A percentile compares a stretch with the other conserved stretches of the same genome.
Evolutionary conservation across 2,113 vertebrate genomes (phyloP).

Genomic region (Xenus cinereus): DNA sequence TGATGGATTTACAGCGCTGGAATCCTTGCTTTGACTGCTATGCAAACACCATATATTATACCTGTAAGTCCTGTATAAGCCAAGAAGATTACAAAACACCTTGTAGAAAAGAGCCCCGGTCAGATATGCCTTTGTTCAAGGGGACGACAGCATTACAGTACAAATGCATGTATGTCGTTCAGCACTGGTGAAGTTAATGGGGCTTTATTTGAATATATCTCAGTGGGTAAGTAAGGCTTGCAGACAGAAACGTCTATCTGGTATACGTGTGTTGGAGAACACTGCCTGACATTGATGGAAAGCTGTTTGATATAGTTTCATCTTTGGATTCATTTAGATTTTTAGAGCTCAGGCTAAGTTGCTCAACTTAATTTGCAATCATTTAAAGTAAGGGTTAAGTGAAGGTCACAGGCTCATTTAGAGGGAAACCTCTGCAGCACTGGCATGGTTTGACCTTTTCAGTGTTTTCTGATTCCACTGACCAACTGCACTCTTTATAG

Average conservation of each 20-base stretch:
- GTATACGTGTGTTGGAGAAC: not conserved
- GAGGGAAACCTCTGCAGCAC: slow-evolving; percentile 35
- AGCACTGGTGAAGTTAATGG: not conserved
- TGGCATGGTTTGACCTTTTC: slow-evolving; percentile 50
- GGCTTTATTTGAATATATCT: slow-evolving; percentile 13
- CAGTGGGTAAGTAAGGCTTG: not conserved
- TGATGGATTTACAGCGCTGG: not conserved
- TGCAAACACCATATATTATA: not conserved
- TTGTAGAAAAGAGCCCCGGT: not conserved
- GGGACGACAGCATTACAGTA: not conserved
- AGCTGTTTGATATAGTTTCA: slow-evolving; percentile 46
- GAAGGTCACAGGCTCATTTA: slow-evolving; percentile 62
- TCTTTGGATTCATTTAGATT: slow-evolving; percentile 44
- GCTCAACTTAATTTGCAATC: slow-evolving; percentile 56
- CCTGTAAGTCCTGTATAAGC: not conserved
- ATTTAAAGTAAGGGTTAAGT: slow-evolving; percentile 60
- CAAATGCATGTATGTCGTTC: not conserved
- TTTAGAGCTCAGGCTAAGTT: slow-evolving; percentile 27
- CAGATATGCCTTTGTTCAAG: not conserved
- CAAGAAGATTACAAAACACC: slow-evolving; percentile 38
- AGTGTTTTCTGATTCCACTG: slow-evolving; percentile 32
- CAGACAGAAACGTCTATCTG: not conserved
- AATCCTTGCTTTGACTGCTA: slow-evolving; percentile 9
- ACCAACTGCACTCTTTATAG: slow-evolving; percentile 42
- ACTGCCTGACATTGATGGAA: slow-evolving; percentile 30